Conservation (phyloP, 2,113 vertebrate genomes). For the Pachypanchax playfairii region DNA sequence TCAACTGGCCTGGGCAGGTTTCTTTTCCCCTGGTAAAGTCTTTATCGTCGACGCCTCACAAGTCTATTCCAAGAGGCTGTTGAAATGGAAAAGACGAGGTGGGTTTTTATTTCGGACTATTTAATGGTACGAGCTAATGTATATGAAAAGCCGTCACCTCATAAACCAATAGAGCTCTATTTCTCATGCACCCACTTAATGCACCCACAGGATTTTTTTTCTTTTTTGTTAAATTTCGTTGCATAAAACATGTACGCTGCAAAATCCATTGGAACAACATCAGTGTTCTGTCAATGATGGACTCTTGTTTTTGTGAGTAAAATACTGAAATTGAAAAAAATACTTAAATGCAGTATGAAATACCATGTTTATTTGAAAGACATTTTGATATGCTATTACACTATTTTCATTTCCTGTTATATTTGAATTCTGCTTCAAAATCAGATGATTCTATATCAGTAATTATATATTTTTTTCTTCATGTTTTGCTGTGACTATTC, state of each 20-base stretch:
- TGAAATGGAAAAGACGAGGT: constrained; percentile 67
- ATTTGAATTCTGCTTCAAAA: too few relatives aligned
- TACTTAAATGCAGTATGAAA: background rate
- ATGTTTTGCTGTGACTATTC: background rate
- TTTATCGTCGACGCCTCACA: constrained; percentile 63
- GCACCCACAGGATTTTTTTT: constrained; percentile 30
- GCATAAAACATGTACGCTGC: constrained; percentile 50
- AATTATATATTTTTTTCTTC: background rate
- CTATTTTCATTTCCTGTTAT: too few relatives aligned
- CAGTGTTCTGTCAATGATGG: constrained; percentile 24
- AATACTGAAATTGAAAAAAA: background rate
- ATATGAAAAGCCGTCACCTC: constrained; percentile 72
- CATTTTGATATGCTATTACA: too few relatives aligned
- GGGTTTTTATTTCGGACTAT: constrained; percentile 57
- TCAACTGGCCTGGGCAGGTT: constrained; percentile 58
- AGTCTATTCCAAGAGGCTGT: constrained; percentile 65
- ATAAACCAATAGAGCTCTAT: constrained; percentile 57
- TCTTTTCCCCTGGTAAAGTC: constrained; percentile 75
- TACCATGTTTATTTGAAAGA: too few relatives aligned
- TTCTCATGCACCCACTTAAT: constrained; percentile 55
- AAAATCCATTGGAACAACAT: constrained; percentile 43
- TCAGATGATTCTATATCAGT: too few relatives aligned
- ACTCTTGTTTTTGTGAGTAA: background rate
- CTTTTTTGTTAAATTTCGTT: background rate
- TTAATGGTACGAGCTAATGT: constrained; percentile 71